These are phyloP conservation scores for Centrocercus urophasianus DNA, from an alignment of 2,113 vertebrate genomes.

Conservation along the genomic window DNA sequence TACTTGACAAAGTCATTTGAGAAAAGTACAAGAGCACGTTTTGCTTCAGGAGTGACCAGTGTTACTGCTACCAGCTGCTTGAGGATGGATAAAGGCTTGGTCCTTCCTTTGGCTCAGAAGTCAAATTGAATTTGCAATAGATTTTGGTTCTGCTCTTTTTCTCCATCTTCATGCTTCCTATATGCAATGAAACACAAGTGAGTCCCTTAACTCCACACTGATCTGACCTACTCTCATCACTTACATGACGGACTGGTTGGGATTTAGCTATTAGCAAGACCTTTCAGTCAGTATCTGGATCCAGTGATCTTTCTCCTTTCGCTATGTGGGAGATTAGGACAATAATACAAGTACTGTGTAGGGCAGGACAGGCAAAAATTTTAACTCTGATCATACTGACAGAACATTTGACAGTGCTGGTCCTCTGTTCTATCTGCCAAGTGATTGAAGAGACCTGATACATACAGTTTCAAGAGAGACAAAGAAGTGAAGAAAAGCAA, in stretches of 20 bases:
- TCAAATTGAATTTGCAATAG: not conserved
- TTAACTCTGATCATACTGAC: not conserved
- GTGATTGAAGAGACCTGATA: not conserved
- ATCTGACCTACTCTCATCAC: not conserved
- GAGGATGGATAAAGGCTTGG: not conserved
- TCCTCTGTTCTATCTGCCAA: not conserved
- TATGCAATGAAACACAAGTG: not conserved
- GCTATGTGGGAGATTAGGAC: not conserved
- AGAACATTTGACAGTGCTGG: not conserved
- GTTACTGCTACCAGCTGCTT: not conserved
- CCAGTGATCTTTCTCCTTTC: not conserved
- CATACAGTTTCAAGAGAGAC: not conserved
- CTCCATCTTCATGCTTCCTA: fast-evolving
- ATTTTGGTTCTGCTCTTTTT: not conserved
- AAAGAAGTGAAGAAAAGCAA: not conserved
- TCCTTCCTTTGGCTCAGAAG: not conserved
- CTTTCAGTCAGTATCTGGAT: not conserved
- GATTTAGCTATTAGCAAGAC: not conserved
- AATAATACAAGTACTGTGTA: not conserved
- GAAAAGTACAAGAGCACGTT: not conserved
- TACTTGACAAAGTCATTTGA: not conserved
- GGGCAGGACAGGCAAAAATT: not conserved
- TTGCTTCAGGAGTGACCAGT: not conserved
- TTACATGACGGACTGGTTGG: not conserved
- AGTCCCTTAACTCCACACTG: not conserved